Evolutionary conservation across 1,140 invertebrate species (phyloP).

Genomic region (Cataglyphis hispanica): DNA sequence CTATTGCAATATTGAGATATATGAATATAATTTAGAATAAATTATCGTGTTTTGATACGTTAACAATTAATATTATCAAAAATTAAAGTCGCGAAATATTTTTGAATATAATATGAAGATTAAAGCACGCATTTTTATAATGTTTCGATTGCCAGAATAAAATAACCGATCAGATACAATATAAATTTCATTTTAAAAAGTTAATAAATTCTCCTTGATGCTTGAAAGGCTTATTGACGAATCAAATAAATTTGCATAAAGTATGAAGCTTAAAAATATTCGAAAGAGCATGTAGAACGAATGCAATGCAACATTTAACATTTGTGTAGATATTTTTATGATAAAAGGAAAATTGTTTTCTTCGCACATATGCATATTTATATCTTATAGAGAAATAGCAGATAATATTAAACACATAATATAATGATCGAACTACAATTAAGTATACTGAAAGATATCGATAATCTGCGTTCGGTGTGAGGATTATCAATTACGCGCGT

Average conservation of each 20-base stretch:
- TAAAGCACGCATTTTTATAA: no score
- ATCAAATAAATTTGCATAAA: background rate
- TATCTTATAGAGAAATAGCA: conserved; percentile 44
- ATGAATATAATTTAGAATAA: conserved; percentile 31
- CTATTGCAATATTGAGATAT: conserved; percentile 24
- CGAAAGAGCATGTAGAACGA: background rate
- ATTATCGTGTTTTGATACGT: background rate
- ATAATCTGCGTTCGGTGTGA: conserved; percentile 68
- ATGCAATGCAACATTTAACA: background rate
- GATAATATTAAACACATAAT: conserved; percentile 62
- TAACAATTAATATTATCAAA: background rate
- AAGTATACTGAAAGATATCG: conserved; percentile 62
- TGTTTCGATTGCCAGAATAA: no score
- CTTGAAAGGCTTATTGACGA: background rate
- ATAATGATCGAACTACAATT: conserved; percentile 71
- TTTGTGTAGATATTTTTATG: background rate
- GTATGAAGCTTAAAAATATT: background rate
- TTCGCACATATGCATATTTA: conserved; percentile 18
- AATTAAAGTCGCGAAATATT: background rate
- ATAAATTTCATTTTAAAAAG: no score
- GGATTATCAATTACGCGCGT: conserved; percentile 73
- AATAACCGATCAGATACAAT: no score
- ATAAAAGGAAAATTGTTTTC: background rate
- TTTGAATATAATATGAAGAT: background rate
- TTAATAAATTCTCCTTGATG: no score